These are phyloP conservation scores for Cantharis rufa DNA, from an alignment of 2,888 invertebrate genomes.

Conservation along the genomic window DNA sequence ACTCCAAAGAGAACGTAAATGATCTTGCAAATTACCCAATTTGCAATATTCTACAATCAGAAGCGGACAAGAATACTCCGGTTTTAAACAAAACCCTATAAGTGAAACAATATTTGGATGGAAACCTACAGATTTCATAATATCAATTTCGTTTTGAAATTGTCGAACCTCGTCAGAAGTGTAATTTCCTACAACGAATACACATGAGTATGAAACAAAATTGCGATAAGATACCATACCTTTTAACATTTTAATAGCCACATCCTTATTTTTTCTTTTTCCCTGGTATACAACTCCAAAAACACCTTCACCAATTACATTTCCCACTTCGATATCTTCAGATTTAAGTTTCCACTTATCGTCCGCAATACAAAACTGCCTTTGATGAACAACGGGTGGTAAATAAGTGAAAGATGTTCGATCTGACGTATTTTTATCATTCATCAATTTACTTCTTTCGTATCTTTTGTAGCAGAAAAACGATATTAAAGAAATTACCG, in stretches of 20 bases:
- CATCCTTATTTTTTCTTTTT: constrained; percentile 59
- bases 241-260: constrained; percentile 87
- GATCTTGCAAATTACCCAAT: constrained; percentile 74
- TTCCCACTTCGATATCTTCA: constrained; percentile 64
- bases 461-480: background rate
- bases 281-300: constrained; percentile 82
- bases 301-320: constrained; percentile 81
- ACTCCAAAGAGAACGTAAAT: constrained; percentile 47
- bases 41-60: constrained; percentile 84
- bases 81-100: constrained; percentile 74
- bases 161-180: constrained; percentile 72
- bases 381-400: constrained; percentile 36
- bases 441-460: background rate
- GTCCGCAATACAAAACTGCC: constrained; percentile 37
- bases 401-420: constrained; percentile 22
- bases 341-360: constrained; percentile 72
- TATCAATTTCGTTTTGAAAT: constrained; percentile 80
- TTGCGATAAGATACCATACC: constrained; percentile 58
- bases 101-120: constrained; percentile 85
- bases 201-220: background rate
- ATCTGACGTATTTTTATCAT: constrained; percentile 38
- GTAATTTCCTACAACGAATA: constrained; percentile 65
- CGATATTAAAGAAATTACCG: background rate
- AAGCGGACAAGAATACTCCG: constrained; percentile 56
- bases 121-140: constrained; percentile 83